Percentiles rank a stretch among this genome's conserved stretches.
These are phyloP conservation scores for Triops cancriformis DNA, from an alignment of 1,140 invertebrate genomes.

Conservation along the genomic window DNA sequence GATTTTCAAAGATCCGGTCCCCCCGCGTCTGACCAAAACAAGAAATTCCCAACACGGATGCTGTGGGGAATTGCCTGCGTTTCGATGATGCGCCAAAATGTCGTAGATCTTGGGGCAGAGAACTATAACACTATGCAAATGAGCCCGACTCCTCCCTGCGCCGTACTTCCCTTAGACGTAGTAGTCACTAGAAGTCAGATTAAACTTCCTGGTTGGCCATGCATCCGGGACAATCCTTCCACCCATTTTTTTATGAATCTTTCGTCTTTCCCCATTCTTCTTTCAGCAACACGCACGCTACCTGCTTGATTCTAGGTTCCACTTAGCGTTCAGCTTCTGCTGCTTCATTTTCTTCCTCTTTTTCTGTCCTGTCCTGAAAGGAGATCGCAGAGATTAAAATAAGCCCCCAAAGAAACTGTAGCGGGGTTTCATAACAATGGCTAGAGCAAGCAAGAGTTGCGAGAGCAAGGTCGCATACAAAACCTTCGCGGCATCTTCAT, in stretches of 20 bases:
- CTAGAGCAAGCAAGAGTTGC: neutral
- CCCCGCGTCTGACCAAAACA: neutral
- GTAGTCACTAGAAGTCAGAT: neutral
- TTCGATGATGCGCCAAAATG: neutral
- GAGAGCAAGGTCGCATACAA: neutral
- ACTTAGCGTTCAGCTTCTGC: neutral
- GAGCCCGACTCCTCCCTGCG: neutral
- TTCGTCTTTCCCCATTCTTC: neutral
- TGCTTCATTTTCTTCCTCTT: neutral
- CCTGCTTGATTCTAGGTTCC: neutral
- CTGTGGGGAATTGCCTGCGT: neutral
- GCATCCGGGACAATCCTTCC: constrained; percentile 4
- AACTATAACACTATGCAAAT: neutral
- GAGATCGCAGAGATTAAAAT: neutral
- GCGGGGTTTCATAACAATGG: neutral
- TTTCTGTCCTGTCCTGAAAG: neutral
- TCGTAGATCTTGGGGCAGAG: neutral
- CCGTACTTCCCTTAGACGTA: neutral
- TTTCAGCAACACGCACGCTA: neutral
- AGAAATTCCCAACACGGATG: constrained; percentile 4
- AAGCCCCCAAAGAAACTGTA: neutral
- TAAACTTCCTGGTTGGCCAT: neutral
- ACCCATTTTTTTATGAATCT: neutral
- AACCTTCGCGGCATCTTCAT: constrained; percentile 1
- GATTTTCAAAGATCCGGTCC: neutral